Evolutionary conservation across 2,113 vertebrate species (phyloP), one percentile per base, ranked within the genome.

Genomic region (Aphyosemion australe): DNA sequence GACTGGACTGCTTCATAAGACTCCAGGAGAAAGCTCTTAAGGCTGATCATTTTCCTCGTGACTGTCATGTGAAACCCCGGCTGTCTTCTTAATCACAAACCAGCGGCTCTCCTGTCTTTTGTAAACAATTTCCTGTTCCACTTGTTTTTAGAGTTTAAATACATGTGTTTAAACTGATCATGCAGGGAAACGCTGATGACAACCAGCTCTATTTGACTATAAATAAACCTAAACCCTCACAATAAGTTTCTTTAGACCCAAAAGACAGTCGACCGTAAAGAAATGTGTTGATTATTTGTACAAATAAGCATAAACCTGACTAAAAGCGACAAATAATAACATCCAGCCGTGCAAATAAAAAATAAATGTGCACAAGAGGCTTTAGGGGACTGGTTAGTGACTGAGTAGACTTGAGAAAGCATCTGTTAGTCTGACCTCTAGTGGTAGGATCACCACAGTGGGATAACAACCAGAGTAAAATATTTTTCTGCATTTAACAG

Each of bases 351-450:
- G 59, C n/a, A 37, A 19, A 61, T 46, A 49, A 59, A 54, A 13
- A 34, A 26, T 26, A 26, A 26, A 42, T 45, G 31, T 13, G 39
- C 9, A 21, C 4, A 41, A 11, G 10, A 56, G 1, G 20, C 34
- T 19, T 8, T 12, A 32, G 4, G 12, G 32, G 18, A 47, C 5
- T 64, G 26, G 1, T 6, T 34, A 1, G 39, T n/a, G 2, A 21
- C 32, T n/a, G 21, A 32, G 52, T 16, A 16, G 18, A 46, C 2
- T 10, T 12, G 3, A 56, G 43, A n/a, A 37, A n/a, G 10, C 7
- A 39, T 61, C 51, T 48, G 42, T 8, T 45, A 74, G 53, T 5
- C 78, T 87, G 87, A 76, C 83, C 76, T 87, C 87, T 84, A 84
- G 80, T 82, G 87, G 84, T 41, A 20, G 0, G 4, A 39, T 6